These are phyloP conservation scores for Phainopepla nitens DNA, from an alignment of 2,113 vertebrate species.

Conservation along the genomic window DNA sequence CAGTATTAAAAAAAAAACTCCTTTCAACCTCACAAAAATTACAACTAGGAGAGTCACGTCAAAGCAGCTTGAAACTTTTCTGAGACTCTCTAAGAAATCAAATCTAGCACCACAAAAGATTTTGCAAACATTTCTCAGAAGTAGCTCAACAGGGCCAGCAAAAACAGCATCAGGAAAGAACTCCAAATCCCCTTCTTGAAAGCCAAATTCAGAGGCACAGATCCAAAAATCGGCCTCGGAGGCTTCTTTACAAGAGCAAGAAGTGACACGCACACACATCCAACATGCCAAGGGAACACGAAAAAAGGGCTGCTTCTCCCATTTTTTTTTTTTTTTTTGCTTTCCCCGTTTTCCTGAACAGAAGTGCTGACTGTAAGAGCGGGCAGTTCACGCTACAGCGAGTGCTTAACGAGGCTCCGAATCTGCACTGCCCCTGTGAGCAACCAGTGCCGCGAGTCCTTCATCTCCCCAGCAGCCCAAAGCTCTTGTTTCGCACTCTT, in stretches of 20 bases:
- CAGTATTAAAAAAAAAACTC: neutral
- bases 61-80: neutral
- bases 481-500: neutral
- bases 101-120: neutral
- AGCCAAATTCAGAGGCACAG: neutral
- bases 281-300: rapidly evolving
- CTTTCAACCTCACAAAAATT: neutral
- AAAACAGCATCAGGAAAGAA: neutral
- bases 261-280: neutral
- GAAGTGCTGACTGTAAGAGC: neutral
- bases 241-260: neutral
- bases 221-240: neutral
- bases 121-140: neutral
- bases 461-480: rapidly evolving
- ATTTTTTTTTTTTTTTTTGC: neutral
- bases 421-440: neutral
- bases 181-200: neutral
- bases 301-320: rapidly evolving
- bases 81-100: neutral
- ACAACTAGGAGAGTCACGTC: rapidly evolving
- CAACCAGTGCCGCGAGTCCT: neutral
- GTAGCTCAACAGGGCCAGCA: neutral
- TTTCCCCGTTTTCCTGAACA: neutral
- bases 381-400: neutral
- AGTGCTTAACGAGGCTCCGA: neutral